These are phyloP conservation scores for Timema podura DNA, from an alignment of 2,888 invertebrate genomes.

Conservation along the genomic window DNA sequence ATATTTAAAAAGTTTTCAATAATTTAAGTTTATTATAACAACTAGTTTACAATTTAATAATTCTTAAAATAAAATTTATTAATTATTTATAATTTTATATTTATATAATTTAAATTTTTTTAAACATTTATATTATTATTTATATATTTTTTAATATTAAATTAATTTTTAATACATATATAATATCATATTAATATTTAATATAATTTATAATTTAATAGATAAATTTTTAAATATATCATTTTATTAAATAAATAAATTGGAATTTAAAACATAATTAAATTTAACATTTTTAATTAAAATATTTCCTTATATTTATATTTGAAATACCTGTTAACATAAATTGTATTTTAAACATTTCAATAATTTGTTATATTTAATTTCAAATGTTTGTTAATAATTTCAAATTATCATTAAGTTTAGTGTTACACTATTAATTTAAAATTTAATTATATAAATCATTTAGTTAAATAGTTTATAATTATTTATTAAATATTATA, in stretches of 20 bases:
- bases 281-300: no score
- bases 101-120: background rate
- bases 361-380: background rate
- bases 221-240: no score
- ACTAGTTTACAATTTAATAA: no score
- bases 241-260: no score
- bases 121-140: background rate
- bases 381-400: background rate
- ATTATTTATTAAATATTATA: background rate
- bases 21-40: no score
- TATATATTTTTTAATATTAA: background rate
- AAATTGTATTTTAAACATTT: background rate
- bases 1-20: background rate
- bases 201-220: no score
- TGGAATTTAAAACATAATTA: no score
- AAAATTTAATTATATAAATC: background rate
- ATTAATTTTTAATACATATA: background rate
- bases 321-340: background rate
- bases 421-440: background rate
- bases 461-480: background rate
- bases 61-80: no score
- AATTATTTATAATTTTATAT: background rate
- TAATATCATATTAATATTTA: background rate
- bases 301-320: background rate
- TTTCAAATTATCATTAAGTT: background rate